Evolutionary conservation across 2,113 vertebrate species (phyloP).

Genomic region (Reinhardtius hippoglossoides): DNA sequence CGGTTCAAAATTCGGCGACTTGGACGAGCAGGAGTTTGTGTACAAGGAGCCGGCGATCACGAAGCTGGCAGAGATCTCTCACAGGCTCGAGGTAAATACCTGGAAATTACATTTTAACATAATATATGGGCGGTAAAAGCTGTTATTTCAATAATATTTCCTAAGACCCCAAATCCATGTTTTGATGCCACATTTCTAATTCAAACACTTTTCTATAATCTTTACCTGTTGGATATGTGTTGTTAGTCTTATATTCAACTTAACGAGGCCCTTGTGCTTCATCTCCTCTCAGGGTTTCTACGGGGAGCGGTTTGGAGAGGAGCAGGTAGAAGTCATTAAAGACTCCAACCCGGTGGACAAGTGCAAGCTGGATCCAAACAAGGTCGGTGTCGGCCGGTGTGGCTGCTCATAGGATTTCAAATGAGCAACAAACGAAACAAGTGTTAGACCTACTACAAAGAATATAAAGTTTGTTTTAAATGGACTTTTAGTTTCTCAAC

Average conservation of each 20-base stretch:
- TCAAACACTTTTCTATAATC: neutral
- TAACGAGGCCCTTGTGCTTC: neutral
- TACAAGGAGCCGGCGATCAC: constrained; percentile 99
- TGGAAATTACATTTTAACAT: neutral
- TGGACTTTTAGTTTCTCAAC: neutral
- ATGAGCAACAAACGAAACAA: neutral
- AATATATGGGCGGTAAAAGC: neutral
- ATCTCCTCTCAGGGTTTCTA: constrained; percentile 90
- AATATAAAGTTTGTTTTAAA: too few relatives aligned
- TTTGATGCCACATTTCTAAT: neutral
- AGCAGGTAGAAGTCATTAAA: constrained; percentile 97
- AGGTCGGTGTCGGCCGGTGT: constrained; percentile 79
- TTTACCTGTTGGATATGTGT: neutral
- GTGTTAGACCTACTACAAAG: too few relatives aligned
- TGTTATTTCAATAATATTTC: neutral
- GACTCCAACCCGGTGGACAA: constrained; percentile 99
- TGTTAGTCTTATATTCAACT: neutral
- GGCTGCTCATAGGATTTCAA: neutral
- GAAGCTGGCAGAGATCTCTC: constrained; percentile 97
- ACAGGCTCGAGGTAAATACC: constrained; percentile 90
- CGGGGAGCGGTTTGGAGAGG: constrained; percentile 95
- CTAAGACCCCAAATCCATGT: neutral
- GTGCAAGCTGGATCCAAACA: constrained; percentile 97
- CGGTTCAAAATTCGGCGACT: constrained; percentile 95
- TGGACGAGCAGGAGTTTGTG: constrained; percentile 99